Percentiles rank a stretch among this genome's conserved stretches.
Evolutionary conservation across 1,140 invertebrate species (phyloP).

Genomic region (Phocides pigmalion): DNA sequence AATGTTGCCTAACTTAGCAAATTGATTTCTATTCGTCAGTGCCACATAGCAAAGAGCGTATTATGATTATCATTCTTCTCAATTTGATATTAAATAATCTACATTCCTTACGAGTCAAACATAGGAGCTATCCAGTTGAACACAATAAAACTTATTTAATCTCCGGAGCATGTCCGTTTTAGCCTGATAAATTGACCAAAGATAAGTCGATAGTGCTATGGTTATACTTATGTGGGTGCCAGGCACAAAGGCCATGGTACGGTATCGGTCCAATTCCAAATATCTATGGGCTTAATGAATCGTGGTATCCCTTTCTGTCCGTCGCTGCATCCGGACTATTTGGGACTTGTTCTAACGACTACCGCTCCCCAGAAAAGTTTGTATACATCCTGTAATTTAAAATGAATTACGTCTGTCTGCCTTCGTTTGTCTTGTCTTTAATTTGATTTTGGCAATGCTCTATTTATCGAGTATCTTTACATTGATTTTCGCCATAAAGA

Average conservation of each 20-base stretch:
- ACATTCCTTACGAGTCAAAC: background rate
- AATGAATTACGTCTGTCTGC: slow-evolving; percentile 28
- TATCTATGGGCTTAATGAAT: slow-evolving; percentile 49
- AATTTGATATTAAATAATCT: background rate
- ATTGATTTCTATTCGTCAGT: background rate
- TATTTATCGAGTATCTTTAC: background rate
- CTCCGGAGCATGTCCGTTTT: slow-evolving; percentile 22
- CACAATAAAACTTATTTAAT: slow-evolving; percentile 26
- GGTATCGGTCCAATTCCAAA: slow-evolving; percentile 48
- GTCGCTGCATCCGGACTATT: slow-evolving; percentile 39
- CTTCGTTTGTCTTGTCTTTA: slow-evolving; percentile 17
- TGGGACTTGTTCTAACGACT: slow-evolving; percentile 40
- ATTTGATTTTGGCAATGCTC: slow-evolving; percentile 11
- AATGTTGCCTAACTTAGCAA: background rate
- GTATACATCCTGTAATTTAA: slow-evolving; percentile 35
- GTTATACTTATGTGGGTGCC: slow-evolving; percentile 20
- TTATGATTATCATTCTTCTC: background rate
- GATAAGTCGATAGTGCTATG: slow-evolving; percentile 15
- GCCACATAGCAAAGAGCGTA: background rate
- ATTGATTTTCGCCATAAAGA: background rate
- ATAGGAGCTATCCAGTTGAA: background rate
- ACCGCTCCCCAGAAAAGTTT: slow-evolving; percentile 46
- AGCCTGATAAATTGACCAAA: slow-evolving; percentile 29
- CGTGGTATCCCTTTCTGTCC: slow-evolving; percentile 40
- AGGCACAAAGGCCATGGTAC: slow-evolving; percentile 44